Evolutionary conservation across 2,113 vertebrate genomes (phyloP).

Genomic region (Eleginops maclovinus): DNA sequence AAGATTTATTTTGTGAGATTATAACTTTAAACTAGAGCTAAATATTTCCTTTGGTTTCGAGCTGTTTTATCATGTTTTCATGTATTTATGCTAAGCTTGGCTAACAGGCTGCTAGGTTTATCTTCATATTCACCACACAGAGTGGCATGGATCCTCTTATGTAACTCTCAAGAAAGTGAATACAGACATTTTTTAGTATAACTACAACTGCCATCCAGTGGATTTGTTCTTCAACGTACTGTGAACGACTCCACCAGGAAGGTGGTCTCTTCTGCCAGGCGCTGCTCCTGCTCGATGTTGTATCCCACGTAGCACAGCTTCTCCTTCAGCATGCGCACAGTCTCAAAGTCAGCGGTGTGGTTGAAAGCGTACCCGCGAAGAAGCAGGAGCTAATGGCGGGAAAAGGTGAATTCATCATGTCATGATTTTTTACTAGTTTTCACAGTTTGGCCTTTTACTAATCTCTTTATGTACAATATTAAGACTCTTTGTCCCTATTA

Average conservation of each 20-base stretch:
- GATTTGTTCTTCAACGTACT: constrained; percentile 66
- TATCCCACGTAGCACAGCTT: constrained; percentile 97
- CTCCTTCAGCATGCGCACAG: constrained; percentile 97
- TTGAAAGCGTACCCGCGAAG: constrained; percentile 97
- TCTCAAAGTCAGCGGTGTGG: constrained; percentile 98
- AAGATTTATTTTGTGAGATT: too few relatives aligned
- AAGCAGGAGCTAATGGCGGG: constrained; percentile 86
- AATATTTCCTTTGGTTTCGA: too few relatives aligned
- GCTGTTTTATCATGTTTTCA: too few relatives aligned
- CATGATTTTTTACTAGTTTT: neutral
- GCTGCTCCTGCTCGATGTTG: constrained; percentile 98
- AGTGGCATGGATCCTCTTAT: neutral
- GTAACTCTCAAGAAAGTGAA: neutral
- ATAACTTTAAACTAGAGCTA: too few relatives aligned
- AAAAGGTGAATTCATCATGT: neutral
- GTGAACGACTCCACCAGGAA: constrained; percentile 93
- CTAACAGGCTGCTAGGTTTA: neutral
- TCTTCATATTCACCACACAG: too few relatives aligned
- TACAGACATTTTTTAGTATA: neutral
- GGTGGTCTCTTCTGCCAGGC: constrained; percentile 93
- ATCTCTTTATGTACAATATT: neutral
- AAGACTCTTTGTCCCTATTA: neutral
- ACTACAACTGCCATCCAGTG: too few relatives aligned
- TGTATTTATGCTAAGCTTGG: neutral
- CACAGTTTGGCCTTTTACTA: neutral